phyloP scores from a whole-genome alignment of 2,888 invertebrate species.

The Cantharis lateralis region DNA sequence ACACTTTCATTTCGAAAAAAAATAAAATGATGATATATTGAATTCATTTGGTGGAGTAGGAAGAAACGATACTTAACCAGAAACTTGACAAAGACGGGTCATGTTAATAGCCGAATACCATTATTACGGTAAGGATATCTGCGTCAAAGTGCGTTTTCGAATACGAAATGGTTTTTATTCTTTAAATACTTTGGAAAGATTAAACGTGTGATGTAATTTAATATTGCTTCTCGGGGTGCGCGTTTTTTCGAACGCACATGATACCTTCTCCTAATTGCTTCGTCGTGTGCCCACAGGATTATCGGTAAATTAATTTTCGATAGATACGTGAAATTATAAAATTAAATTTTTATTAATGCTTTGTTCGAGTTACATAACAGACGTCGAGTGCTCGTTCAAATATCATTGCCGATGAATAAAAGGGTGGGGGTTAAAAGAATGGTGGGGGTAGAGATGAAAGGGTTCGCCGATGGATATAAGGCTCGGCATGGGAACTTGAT shows the following conservation, averaged over 20 bases:
- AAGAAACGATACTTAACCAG: conserved; percentile 2
- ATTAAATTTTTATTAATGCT: background rate
- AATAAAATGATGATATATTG: conserved; percentile 34
- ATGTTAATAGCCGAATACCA: conserved; percentile 42
- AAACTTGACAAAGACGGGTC: conserved; percentile 28
- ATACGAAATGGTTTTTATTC: conserved; percentile 36
- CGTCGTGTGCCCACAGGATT: background rate
- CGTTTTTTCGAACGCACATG: background rate
- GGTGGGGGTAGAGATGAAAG: conserved; percentile 36
- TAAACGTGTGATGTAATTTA: conserved; percentile 10
- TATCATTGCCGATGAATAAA: conserved; percentile 24
- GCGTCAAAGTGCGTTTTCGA: conserved; percentile 39
- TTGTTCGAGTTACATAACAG: conserved; percentile 13
- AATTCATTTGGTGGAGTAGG: conserved; percentile 8
- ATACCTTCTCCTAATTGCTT: background rate
- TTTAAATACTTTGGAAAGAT: conserved; percentile 22
- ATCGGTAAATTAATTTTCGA: background rate
- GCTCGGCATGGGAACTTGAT: conserved; percentile 40
- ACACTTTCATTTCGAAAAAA: conserved; percentile 29
- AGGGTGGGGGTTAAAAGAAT: conserved; percentile 24
- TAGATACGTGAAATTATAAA: background rate
- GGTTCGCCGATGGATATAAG: conserved; percentile 41
- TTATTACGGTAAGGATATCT: conserved; percentile 41
- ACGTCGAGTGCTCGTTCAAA: conserved; percentile 30
- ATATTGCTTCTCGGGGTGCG: background rate